Evolutionary conservation across 2,888 invertebrate species (phyloP), one percentile per base, ranked within the genome.

Genomic region (Andrena minutula): DNA sequence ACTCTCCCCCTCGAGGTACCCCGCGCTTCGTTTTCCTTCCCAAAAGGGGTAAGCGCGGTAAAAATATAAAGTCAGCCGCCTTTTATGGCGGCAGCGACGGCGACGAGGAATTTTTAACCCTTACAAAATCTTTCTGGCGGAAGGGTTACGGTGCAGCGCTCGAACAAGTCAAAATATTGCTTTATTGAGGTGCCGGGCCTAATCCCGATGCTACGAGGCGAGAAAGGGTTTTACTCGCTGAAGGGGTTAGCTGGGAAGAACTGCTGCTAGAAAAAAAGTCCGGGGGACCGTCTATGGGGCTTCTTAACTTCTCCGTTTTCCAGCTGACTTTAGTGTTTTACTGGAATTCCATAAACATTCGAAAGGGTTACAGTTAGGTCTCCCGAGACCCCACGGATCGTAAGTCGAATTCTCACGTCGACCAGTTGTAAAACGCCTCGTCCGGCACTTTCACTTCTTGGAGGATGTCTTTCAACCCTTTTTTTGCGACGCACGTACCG

Each of bases 91-190:
- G 47, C 58, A 26, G 49, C 28, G 23, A 41, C 74, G 41, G 41
- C 10, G 61, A 2, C 65, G 53, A 20, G 32, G 76, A 66, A 75
- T 86, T 91, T 90, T 91, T 92, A 92, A 92, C 90, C 91, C 90
- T 91, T 89, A 82, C 81, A 75, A 84, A 79, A 83, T 80, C 69
- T 64, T 72, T 41, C 65, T 23, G 76, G 41, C 73, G 82, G 79
- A 92, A 91, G 91, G 91, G 91, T 92, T 90, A 88, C 70, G 56
- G 56, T 10, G 12, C 53, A 26, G 32, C 16, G 47, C 49, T 51
- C 70, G 32, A 83, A 85, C 83, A 84, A 91, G 90, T 92, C 92
- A 92, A 91, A 92, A 92, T 93, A 93, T 93, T 92, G 86, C 89
- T 93, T 93, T 93, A 93, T 93, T 92, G 90, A 88, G 87, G 89